Conservation (phyloP, 2,888 invertebrate genomes). For the Temnothorax ravouxi region DNA sequence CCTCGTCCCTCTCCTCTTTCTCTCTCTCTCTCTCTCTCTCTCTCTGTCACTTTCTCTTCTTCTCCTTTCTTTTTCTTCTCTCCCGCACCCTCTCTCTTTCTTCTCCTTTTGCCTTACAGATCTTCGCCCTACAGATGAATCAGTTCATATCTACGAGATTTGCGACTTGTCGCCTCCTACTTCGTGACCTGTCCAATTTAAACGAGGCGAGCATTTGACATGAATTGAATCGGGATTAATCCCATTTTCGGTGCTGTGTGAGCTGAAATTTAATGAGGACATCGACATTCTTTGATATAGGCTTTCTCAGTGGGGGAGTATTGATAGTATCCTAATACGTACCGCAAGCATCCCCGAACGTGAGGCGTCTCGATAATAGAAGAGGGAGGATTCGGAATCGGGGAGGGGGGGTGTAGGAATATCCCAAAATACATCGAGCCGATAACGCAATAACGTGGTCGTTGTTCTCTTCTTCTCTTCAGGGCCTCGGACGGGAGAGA, state of each 20-base stretch:
- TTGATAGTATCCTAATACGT: background rate
- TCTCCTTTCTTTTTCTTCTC: background rate
- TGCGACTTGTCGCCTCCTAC: background rate
- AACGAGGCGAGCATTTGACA: background rate
- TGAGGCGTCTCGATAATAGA: background rate
- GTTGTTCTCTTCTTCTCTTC: background rate
- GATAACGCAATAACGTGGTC: slow-evolving; percentile 1
- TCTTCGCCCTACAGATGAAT: background rate
- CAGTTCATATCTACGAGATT: background rate
- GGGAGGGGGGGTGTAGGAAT: background rate
- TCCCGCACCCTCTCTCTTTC: background rate
- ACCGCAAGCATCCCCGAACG: background rate
- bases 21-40: background rate
- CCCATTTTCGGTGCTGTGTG: background rate
- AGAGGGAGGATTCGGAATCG: background rate
- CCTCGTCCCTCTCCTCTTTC: background rate
- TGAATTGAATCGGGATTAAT: slow-evolving; percentile 1
- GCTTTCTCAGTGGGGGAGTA: background rate
- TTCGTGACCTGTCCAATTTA: background rate
- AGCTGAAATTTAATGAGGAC: slow-evolving; percentile 12
- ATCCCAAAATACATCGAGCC: background rate
- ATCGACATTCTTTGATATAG: background rate
- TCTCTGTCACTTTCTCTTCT: background rate
- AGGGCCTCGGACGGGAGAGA: background rate
- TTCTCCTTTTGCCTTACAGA: background rate